phyloP scores from a whole-genome alignment of 64 coral and sea anemone species.

The Montipora foliosa region DNA sequence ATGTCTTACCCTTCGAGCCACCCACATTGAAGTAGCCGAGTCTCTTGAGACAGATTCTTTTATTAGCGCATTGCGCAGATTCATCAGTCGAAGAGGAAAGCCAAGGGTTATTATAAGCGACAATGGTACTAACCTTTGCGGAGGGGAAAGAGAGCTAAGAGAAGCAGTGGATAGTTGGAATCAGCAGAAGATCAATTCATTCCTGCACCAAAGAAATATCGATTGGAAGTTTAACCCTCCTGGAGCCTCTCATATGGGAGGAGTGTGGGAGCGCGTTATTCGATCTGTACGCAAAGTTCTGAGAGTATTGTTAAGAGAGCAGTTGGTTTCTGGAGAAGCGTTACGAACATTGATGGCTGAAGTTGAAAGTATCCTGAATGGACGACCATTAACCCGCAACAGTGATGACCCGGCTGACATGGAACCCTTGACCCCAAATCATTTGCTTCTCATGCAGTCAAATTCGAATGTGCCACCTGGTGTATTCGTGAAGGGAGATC shows the following conservation, averaged over 20 bases:
- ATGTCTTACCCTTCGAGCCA: neutral
- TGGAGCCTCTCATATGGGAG: slow-evolving; percentile 43
- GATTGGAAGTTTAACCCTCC: neutral
- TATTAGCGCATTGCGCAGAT: slow-evolving; percentile 4
- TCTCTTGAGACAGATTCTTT: slow-evolving; percentile 27
- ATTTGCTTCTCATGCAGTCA: too few species aligned
- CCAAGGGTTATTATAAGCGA: slow-evolving; percentile 7
- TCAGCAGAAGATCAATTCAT: neutral
- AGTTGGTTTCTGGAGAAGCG: neutral
- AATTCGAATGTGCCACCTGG: too few species aligned
- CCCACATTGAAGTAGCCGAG: slow-evolving; percentile 15
- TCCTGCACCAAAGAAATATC: slow-evolving; percentile 26
- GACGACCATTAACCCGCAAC: neutral
- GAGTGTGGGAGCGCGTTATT: slow-evolving; percentile 70
- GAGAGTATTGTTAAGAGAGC: slow-evolving; percentile 22
- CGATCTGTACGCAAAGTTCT: slow-evolving; percentile 48
- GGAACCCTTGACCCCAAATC: too few species aligned
- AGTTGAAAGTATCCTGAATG: slow-evolving; percentile 35
- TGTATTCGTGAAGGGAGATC: too few species aligned
- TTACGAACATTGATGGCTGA: slow-evolving; percentile 15
- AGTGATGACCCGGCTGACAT: neutral
- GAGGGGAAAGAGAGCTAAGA: neutral
- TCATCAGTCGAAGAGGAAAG: slow-evolving; percentile 18
- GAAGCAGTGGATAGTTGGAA: neutral
- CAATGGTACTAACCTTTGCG: neutral